phyloP scores from a whole-genome alignment of 2,888 invertebrate species.

The Drosophila nr. perissopoda region DNA sequence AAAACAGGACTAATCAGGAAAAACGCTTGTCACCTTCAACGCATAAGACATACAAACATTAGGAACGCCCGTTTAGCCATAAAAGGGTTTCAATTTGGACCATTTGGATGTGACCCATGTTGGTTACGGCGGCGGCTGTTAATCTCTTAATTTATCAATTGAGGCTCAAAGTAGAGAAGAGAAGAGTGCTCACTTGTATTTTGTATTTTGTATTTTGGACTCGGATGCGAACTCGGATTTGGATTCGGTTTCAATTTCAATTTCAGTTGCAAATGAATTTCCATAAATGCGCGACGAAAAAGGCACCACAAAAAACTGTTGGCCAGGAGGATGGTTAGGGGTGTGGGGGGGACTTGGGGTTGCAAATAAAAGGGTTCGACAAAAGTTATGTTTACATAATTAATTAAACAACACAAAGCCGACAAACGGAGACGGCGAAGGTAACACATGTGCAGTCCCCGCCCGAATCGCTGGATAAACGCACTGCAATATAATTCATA shows the following conservation, averaged over 20 bases:
- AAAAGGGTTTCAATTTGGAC: slow-evolving; percentile 42
- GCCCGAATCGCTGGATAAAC: slow-evolving; percentile 15
- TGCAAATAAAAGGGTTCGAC: slow-evolving; percentile 60
- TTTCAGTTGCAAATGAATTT: slow-evolving; percentile 82
- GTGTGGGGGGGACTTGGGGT: slow-evolving; percentile 27
- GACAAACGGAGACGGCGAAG: slow-evolving; percentile 16
- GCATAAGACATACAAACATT: slow-evolving; percentile 63
- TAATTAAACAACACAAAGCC: slow-evolving; percentile 80
- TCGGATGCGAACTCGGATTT: slow-evolving; percentile 20
- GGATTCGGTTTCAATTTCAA: slow-evolving; percentile 58
- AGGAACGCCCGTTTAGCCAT: slow-evolving; percentile 66
- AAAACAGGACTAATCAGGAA: slow-evolving; percentile 24
- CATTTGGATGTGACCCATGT: slow-evolving; percentile 47
- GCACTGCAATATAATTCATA: slow-evolving; percentile 55
- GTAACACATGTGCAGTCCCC: slow-evolving; percentile 48
- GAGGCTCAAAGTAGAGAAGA: slow-evolving; percentile 34
- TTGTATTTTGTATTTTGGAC: slow-evolving; percentile 2
- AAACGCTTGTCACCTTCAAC: slow-evolving; percentile 56
- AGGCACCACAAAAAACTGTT: slow-evolving; percentile 46
- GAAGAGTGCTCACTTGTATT: slow-evolving; percentile 4
- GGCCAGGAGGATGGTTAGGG: neutral
- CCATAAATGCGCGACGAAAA: slow-evolving; percentile 76
- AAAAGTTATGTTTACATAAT: slow-evolving; percentile 80
- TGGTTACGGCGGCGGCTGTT: slow-evolving; percentile 68
- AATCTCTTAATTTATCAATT: slow-evolving; percentile 83